These are phyloP conservation scores for Aphrocallistes beatrix DNA, from an alignment of 37 sponge, comb jelly and placozoan genomes.

Conservation along the genomic window DNA sequence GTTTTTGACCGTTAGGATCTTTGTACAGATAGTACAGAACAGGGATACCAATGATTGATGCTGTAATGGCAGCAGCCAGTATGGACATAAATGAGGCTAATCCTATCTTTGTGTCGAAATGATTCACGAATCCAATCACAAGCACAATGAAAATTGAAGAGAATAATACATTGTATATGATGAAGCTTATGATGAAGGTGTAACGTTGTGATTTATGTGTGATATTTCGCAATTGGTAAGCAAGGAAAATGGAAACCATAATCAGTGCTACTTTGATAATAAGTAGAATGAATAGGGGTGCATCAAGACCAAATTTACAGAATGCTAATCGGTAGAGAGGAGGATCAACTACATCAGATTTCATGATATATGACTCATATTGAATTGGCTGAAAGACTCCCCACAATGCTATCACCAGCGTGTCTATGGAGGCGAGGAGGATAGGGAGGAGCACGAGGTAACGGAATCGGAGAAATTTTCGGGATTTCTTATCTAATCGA, in stretches of 20 bases:
- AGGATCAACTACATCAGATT: not conserved
- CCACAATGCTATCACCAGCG: not conserved
- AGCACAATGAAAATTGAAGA: not conserved
- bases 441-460: not conserved
- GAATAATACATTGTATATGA: not conserved
- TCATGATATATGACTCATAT: not conserved
- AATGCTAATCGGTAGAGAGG: not conserved
- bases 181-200: not conserved
- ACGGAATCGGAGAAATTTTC: not conserved
- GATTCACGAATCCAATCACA: not conserved
- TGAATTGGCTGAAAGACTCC: not conserved
- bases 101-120: not conserved
- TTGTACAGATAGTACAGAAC: not conserved
- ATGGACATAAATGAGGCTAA: not conserved
- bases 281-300: not conserved
- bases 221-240: constrained; percentile 14
- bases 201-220: constrained; percentile 5
- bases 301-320: not conserved
- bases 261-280: not conserved
- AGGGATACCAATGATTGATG: not conserved
- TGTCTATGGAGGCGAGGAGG: not conserved
- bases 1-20: not conserved
- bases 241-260: not conserved
- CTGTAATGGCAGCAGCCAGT: not conserved
- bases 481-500: not conserved